Evolutionary conservation across 2,113 vertebrate species (phyloP).

Genomic region (Malurus melanocephalus): DNA sequence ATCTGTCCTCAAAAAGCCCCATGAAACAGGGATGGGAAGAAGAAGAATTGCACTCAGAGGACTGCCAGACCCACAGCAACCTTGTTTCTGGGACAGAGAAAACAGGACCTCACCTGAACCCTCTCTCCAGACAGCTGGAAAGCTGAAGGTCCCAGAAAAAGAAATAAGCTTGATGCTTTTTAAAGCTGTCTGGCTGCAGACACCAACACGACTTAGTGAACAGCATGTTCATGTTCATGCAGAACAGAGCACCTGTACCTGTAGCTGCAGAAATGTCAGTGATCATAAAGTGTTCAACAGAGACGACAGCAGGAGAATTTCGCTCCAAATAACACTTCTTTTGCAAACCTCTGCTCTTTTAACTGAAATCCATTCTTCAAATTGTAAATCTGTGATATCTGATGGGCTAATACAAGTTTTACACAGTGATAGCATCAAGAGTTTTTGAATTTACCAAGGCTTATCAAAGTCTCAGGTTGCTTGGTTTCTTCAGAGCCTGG

Average conservation of each 20-base stretch:
- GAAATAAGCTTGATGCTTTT: not conserved
- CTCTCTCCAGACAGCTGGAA: not conserved
- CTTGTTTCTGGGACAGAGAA: not conserved
- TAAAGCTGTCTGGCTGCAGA: not conserved
- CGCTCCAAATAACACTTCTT: not conserved
- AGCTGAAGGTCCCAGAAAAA: not conserved
- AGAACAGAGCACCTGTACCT: not conserved
- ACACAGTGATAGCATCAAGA: not conserved
- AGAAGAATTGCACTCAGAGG: not conserved
- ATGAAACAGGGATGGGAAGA: not conserved
- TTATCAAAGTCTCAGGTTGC: not conserved
- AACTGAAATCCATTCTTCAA: not conserved
- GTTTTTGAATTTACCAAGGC: not conserved
- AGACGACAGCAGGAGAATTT: not conserved
- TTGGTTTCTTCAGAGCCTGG: not conserved
- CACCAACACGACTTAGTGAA: not conserved
- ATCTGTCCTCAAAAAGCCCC: not conserved
- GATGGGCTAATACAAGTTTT: not conserved
- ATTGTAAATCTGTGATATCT: not conserved
- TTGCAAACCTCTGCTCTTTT: not conserved
- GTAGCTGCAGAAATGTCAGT: not conserved
- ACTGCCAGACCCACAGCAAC: not conserved
- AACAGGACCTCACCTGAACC: not conserved
- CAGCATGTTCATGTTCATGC: not conserved
- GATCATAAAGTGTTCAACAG: not conserved